These are phyloP conservation scores for Peromyscus melanophrys DNA, from an alignment of 2,797 vertebrate species.

Conservation along the genomic window DNA sequence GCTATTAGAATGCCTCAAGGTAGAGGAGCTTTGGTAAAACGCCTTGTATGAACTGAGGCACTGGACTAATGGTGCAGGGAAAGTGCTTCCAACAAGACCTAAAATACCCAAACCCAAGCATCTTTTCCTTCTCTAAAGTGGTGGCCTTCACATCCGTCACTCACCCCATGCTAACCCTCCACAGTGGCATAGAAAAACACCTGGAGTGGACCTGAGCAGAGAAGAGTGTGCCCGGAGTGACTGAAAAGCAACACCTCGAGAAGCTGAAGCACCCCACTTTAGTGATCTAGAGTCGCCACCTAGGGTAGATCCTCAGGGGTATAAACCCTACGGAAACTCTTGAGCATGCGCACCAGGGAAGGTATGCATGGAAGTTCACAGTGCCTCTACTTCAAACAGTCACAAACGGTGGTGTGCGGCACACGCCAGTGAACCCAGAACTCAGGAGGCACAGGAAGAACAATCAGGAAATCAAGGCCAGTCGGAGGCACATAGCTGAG, in stretches of 20 bases:
- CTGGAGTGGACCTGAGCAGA: not conserved
- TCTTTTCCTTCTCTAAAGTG: not conserved
- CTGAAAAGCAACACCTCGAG: slow-evolving; percentile 5
- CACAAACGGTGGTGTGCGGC: not conserved
- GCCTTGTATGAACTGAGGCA: not conserved
- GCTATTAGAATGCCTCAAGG: not conserved
- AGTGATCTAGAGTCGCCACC: slow-evolving; percentile 2
- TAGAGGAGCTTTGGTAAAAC: not conserved
- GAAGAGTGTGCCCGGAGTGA: not conserved
- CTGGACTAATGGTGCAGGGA: not conserved
- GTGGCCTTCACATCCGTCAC: slow-evolving; percentile 12
- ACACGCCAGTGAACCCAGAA: too few species aligned
- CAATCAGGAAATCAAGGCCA: not conserved
- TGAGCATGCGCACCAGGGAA: not conserved
- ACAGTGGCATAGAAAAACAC: slow-evolving; percentile 26
- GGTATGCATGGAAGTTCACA: not conserved
- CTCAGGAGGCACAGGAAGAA: not conserved
- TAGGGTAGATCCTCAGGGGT: not conserved
- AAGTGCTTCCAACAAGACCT: slow-evolving; percentile 10
- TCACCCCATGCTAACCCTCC: not conserved
- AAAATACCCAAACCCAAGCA: not conserved
- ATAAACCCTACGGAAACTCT: not conserved
- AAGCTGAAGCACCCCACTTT: not conserved
- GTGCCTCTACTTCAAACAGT: not conserved
- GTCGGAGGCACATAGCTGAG: not conserved